Base-by-base conservation (phyloP, 2,113 vertebrate genomes). In the Microcebus murinus region DNA sequence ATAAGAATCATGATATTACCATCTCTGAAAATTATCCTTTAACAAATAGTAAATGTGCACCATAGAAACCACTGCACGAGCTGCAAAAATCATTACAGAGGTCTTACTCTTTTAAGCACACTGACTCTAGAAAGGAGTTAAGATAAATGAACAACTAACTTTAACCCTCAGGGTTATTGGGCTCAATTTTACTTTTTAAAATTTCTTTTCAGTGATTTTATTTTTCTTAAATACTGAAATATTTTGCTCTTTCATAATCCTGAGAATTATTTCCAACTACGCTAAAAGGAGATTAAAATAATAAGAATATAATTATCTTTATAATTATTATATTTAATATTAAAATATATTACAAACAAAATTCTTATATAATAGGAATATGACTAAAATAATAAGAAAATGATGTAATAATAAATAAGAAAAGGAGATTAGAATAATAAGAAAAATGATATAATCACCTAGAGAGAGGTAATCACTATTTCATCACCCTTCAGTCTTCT, bases 191-290 rank as follows among this genome's bases (percentile, higher is more conserved):
- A 39, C 50, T 57, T 91, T 84, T 59, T 88, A 45, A 45, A 45
- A 45, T 45, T 8, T 73, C 10, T 79, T 79, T 13, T 45, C 7
- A 52, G 65, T 85, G 48, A 88, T 81, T n/a, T 84, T 85, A 61
- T 55, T 94, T 92, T 81, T 82, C 48, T 27, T 73, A 50, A 31
- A 71, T 86, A 50, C 73, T 94, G 31, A 91, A 91, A 91, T 20
- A 79, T 57, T 94, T 77, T 71, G 25, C 14, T 82, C 6, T 91
- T 95, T 94, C 36, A 91, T 57, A 91, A 76, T n/a, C 48, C 48
- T 42, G 13, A 21, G 25, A 87, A 83, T 87, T 55, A 95, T 52
- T 90, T 84, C 55, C 55, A 81, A 94, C 50, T 70, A 65, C 23
- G 3, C 34, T 52, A 57, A 87, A 96, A 85, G 18, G 18, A 74